Evolutionary conservation across 1,140 invertebrate genomes (phyloP).

Genomic region (Phocides pigmalion): DNA sequence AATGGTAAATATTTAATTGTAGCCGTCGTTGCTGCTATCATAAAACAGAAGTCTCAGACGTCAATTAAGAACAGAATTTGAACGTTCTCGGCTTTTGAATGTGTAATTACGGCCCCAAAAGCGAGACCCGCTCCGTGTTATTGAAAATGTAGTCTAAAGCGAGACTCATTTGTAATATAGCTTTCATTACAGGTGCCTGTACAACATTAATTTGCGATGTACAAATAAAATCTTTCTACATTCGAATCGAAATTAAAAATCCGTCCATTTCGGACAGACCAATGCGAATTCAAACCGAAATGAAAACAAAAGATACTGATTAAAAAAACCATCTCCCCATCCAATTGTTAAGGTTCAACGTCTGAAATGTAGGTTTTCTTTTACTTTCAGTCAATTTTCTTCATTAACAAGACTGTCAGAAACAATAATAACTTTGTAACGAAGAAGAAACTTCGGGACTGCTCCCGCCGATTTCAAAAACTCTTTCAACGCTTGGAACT

Average conservation of each 20-base stretch:
- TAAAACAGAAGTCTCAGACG: conserved; percentile 46
- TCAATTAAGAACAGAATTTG: conserved; percentile 51
- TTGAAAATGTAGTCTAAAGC: conserved; percentile 32
- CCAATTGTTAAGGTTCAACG: conserved; percentile 26
- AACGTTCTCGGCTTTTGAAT: conserved; percentile 46
- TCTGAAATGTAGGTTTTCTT: conserved; percentile 32
- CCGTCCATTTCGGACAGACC: conserved; percentile 3
- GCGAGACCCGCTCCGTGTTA: conserved; percentile 14
- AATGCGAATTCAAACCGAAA: conserved; percentile 19
- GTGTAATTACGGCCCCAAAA: conserved; percentile 49
- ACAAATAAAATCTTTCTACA: conserved; percentile 17
- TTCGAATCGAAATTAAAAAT: conserved; percentile 19
- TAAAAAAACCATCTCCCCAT: conserved; percentile 19
- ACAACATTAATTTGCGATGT: conserved; percentile 19
- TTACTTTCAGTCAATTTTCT: conserved; percentile 36
- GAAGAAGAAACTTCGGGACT: conserved; percentile 34
- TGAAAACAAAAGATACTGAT: conserved; percentile 29
- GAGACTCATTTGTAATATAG: conserved; percentile 22
- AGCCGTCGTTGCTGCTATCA: conserved; percentile 43
- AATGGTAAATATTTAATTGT: conserved; percentile 60
- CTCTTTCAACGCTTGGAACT: conserved; percentile 33
- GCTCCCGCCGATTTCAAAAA: conserved; percentile 35
- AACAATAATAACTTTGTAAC: conserved; percentile 37
- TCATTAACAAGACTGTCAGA: conserved; percentile 36
- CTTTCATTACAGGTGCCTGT: conserved; percentile 24